phyloP scores from a whole-genome alignment of 2,888 invertebrate species.

The Habroteleia sp. region DNA sequence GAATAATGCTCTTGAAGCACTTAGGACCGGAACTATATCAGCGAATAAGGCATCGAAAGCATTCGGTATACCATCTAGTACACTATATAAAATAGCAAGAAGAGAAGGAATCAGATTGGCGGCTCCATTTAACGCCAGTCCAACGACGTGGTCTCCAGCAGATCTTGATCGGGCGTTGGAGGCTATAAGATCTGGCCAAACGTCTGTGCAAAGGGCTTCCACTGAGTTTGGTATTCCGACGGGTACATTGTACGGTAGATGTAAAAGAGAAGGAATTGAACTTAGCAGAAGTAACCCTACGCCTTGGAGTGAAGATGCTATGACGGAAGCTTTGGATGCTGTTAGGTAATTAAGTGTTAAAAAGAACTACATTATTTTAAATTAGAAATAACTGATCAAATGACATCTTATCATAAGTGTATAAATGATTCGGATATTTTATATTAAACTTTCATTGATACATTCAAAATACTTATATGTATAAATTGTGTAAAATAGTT shows the following conservation, averaged over 20 bases:
- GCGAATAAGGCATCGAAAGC: constrained; percentile 96
- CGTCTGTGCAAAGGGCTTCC: constrained; percentile 92
- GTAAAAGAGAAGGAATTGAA: constrained; percentile 94
- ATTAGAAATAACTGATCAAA: too few relatives aligned
- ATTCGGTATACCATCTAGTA: constrained; percentile 94
- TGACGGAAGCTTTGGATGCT: constrained; percentile 94
- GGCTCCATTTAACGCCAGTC: constrained; percentile 94
- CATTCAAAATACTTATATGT: too few relatives aligned
- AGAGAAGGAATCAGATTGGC: constrained; percentile 94
- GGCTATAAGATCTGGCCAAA: constrained; percentile 90
- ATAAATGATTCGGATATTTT: too few relatives aligned
- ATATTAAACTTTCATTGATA: too few relatives aligned
- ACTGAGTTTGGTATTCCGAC: constrained; percentile 94
- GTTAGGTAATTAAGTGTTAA: too few relatives aligned
- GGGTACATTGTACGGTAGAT: constrained; percentile 93
- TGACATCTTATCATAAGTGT: too few relatives aligned
- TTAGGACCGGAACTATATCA: constrained; percentile 92
- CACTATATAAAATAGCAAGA: constrained; percentile 94
- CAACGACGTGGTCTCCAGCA: constrained; percentile 92
- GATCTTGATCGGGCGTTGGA: constrained; percentile 91
- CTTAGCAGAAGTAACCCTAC: constrained; percentile 94
- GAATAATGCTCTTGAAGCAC: constrained; percentile 90
- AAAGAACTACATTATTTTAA: too few relatives aligned
- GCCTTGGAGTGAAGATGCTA: constrained; percentile 96
- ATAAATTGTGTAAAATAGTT: too few relatives aligned